Evolutionary conservation across 2,888 invertebrate species (phyloP).

Genomic region (Chymomyza amoena): DNA sequence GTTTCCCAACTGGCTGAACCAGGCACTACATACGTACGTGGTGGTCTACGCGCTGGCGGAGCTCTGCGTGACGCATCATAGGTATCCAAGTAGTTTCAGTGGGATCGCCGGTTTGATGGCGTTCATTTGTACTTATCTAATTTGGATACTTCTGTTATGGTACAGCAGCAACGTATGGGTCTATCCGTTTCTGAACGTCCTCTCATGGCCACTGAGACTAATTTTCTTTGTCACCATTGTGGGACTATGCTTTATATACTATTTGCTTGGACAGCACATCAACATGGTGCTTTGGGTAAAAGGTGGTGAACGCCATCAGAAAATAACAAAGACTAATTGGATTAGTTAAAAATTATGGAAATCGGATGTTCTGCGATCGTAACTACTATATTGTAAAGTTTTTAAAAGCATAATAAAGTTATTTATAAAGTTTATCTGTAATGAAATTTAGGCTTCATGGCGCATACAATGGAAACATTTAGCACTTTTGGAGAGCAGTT

Average conservation of each 20-base stretch:
- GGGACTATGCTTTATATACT: conserved; percentile 26
- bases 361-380: background rate
- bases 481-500: background rate
- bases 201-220: conserved; percentile 7
- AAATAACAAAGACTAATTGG: background rate
- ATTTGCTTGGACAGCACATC: conserved; percentile 40
- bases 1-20: conserved; percentile 48
- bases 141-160: conserved; percentile 32
- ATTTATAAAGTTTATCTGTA: background rate
- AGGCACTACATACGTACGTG: conserved; percentile 37
- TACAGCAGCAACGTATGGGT: conserved; percentile 34
- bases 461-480: background rate
- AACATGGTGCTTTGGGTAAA: conserved; percentile 21
- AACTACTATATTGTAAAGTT: background rate
- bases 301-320: background rate
- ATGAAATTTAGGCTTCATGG: background rate
- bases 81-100: conserved; percentile 28
- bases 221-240: conserved; percentile 32
- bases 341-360: background rate
- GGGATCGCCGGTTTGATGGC: conserved; percentile 16
- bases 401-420: background rate
- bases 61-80: conserved; percentile 19
- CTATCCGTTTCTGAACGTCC: conserved; percentile 44
- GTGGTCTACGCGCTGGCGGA: conserved; percentile 36
- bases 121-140: conserved; percentile 34